phyloP scores from a whole-genome alignment of 1,140 invertebrate genomes.

The Atta colombica region DNA sequence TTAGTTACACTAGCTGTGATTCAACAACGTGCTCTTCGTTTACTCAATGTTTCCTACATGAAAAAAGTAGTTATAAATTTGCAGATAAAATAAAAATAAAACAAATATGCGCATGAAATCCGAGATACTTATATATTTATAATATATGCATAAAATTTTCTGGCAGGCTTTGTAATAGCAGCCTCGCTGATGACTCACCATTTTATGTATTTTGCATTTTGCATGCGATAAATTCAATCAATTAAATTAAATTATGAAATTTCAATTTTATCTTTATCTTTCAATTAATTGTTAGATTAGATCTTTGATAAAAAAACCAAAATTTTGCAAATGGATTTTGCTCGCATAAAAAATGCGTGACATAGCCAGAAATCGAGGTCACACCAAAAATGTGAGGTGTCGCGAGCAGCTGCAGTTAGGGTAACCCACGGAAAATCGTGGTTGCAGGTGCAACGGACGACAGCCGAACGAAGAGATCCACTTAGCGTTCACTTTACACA shows the following conservation, averaged over 20 bases:
- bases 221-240: too few relatives aligned
- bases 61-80: neutral
- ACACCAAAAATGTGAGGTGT: constrained; percentile 38
- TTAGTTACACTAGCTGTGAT: neutral
- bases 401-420: constrained; percentile 35
- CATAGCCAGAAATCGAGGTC: neutral
- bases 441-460: constrained; percentile 57
- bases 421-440: constrained; percentile 49
- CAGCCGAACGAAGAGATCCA: constrained; percentile 71
- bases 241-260: too few relatives aligned
- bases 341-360: neutral
- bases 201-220: too few relatives aligned
- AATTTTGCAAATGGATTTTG: neutral
- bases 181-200: too few relatives aligned
- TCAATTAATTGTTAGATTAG: neutral
- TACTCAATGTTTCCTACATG: neutral
- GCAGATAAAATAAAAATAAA: neutral
- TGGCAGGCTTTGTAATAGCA: too few relatives aligned
- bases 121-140: neutral
- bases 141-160: too few relatives aligned
- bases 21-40: constrained; percentile 2
- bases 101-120: neutral
- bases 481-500: constrained; percentile 72
- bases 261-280: neutral
- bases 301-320: neutral